A percentile compares a stretch with the other conserved stretches of the same genome.
These are phyloP conservation scores for Stylophora pistillata DNA, from an alignment of 64 coral and sea anemone species.

Conservation along the genomic window DNA sequence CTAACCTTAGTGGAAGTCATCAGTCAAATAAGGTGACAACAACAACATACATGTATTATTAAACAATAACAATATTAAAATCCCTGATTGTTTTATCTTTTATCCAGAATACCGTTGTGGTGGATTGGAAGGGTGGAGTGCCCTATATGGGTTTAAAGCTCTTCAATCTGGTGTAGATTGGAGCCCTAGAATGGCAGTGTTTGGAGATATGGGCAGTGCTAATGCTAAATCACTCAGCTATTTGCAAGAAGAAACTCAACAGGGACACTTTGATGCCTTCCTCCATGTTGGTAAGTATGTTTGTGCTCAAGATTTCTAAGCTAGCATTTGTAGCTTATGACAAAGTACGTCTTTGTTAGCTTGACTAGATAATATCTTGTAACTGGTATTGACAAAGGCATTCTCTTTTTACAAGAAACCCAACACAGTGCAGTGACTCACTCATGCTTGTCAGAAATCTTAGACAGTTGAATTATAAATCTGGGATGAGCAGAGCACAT, in stretches of 20 bases:
- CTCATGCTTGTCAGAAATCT: too few relatives aligned
- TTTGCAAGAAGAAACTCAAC: constrained; percentile 79
- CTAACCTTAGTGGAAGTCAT: too few relatives aligned
- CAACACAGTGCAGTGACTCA: too few relatives aligned
- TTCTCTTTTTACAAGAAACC: too few relatives aligned
- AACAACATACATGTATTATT: too few relatives aligned
- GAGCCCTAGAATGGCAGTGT: constrained; percentile 84
- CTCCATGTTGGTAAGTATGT: constrained; percentile 88
- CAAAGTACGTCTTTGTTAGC: background rate
- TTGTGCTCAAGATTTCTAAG: background rate
- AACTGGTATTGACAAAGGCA: too few relatives aligned
- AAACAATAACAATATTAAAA: too few relatives aligned
- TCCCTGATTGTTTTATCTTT: background rate
- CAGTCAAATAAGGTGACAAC: too few relatives aligned
- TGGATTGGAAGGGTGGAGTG: constrained; percentile 85
- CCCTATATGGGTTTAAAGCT: constrained; percentile 69
- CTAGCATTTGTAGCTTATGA: background rate
- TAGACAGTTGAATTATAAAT: background rate
- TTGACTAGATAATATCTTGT: background rate
- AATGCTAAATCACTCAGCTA: constrained; percentile 82
- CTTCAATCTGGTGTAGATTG: constrained; percentile 75
- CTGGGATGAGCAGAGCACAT: too few relatives aligned
- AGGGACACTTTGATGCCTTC: constrained; percentile 84
- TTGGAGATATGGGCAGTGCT: constrained; percentile 90
- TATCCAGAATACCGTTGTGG: constrained; percentile 91